A percentile compares a stretch with the other conserved stretches of the same genome.
Conservation (phyloP, 2,113 vertebrate genomes). For the Aythya baeri region DNA sequence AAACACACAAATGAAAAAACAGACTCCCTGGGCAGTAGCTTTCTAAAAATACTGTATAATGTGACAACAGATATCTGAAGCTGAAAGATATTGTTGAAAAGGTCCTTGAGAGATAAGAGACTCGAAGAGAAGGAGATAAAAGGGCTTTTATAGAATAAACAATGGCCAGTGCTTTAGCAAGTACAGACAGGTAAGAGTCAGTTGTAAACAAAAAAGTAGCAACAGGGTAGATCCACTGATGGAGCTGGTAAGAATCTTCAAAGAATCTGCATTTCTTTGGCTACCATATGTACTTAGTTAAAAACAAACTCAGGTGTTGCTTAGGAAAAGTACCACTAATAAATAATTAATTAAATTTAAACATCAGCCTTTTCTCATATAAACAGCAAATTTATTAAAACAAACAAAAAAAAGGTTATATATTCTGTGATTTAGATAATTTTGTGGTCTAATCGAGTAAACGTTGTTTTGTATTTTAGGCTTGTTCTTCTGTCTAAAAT, state of each 20-base stretch:
- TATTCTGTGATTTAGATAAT: neutral
- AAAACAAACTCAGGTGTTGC: neutral
- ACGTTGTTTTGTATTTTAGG: neutral
- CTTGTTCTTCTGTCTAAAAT: neutral
- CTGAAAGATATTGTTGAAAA: slow-evolving; percentile 5
- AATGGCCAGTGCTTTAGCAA: neutral
- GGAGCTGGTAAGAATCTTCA: neutral
- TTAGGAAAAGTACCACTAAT: neutral
- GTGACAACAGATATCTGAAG: neutral
- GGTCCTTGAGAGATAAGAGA: neutral
- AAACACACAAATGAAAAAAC: neutral
- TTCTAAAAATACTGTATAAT: neutral
- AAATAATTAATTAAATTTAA: too few species aligned
- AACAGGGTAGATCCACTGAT: neutral
- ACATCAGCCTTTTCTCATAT: too few species aligned
- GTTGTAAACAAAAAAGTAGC: neutral
- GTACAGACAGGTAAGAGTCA: neutral
- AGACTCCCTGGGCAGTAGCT: neutral
- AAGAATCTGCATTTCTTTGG: neutral
- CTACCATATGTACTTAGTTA: neutral
- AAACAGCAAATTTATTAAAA: neutral
- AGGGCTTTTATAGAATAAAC: neutral
- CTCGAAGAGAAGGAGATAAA: neutral
- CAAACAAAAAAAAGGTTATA: neutral
- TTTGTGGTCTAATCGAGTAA: neutral